These are phyloP conservation scores for Melanchra persicariae DNA, from an alignment of 2,888 invertebrate species.

Conservation along the genomic window DNA sequence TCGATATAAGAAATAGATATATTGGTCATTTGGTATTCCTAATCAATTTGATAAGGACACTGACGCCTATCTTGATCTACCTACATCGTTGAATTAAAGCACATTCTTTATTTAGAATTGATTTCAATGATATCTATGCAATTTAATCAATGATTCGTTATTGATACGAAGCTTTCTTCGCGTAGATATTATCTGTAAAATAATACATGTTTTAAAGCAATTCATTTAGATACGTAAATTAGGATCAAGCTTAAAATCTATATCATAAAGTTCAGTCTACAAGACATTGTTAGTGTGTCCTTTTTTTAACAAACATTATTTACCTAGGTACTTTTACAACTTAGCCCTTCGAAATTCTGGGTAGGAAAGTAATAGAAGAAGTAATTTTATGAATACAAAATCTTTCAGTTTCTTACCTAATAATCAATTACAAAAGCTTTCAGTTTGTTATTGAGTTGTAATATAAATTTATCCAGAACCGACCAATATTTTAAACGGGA, in stretches of 20 bases:
- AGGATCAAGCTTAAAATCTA: background rate
- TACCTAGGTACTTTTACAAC: no score
- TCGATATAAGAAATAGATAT: constrained; percentile 18
- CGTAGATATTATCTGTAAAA: background rate
- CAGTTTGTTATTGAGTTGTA: no score
- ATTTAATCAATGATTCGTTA: constrained; percentile 28
- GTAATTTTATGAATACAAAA: no score
- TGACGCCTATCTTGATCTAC: constrained; percentile 31
- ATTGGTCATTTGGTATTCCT: constrained; percentile 7
- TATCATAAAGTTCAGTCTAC: background rate
- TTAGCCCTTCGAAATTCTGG: no score
- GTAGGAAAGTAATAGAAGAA: no score
- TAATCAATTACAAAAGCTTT: no score
- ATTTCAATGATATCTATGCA: constrained; percentile 10
- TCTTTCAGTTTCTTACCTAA: no score
- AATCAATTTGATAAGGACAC: constrained; percentile 37
- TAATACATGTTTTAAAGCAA: background rate
- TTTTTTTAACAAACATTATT: no score
- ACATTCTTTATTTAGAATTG: constrained; percentile 4
- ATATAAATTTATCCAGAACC: no score
- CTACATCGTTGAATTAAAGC: constrained; percentile 22
- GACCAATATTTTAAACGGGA: no score
- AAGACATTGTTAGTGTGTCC: no score
- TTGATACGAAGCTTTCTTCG: constrained; percentile 11
- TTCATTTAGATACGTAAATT: background rate